Conservation (phyloP, 1,140 invertebrate species). For the Saccostrea glomerata region DNA sequence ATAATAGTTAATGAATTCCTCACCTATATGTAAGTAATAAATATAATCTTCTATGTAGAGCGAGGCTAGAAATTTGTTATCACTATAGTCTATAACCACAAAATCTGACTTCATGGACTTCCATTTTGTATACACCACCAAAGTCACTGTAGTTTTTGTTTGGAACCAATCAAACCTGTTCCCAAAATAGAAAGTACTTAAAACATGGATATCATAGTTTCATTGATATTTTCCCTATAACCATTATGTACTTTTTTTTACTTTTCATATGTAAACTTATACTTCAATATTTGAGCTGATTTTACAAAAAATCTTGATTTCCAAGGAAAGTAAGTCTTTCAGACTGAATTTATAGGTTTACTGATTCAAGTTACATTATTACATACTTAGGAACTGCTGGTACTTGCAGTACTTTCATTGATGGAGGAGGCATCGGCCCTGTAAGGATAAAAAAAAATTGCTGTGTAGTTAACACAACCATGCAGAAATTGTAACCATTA, state of each 20-base stretch:
- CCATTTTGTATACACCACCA: slow-evolving; percentile 77
- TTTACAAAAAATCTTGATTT: no score
- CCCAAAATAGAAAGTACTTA: neutral
- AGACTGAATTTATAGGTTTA: no score
- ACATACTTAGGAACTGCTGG: neutral
- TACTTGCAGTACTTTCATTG: neutral
- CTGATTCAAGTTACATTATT: neutral
- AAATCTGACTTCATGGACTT: slow-evolving; percentile 68
- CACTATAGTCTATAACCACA: slow-evolving; percentile 68
- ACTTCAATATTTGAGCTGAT: no score
- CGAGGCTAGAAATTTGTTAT: slow-evolving; percentile 56
- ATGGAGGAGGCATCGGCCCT: neutral
- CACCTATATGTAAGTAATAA: slow-evolving; percentile 68
- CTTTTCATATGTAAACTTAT: no score
- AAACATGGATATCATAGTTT: no score
- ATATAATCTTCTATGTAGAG: slow-evolving; percentile 66
- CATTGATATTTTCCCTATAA: no score
- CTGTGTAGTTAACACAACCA: neutral
- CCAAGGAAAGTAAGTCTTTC: no score
- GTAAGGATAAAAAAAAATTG: neutral
- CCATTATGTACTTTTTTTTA: no score
- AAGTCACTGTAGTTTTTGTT: slow-evolving; percentile 69
- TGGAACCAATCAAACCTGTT: slow-evolving; percentile 79
- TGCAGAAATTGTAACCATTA: neutral
- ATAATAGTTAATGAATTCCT: neutral